Evolutionary conservation across 2,888 invertebrate species (phyloP), one percentile per base, ranked within the genome.

Genomic region (Kuschelorhynchus macadamiae): DNA sequence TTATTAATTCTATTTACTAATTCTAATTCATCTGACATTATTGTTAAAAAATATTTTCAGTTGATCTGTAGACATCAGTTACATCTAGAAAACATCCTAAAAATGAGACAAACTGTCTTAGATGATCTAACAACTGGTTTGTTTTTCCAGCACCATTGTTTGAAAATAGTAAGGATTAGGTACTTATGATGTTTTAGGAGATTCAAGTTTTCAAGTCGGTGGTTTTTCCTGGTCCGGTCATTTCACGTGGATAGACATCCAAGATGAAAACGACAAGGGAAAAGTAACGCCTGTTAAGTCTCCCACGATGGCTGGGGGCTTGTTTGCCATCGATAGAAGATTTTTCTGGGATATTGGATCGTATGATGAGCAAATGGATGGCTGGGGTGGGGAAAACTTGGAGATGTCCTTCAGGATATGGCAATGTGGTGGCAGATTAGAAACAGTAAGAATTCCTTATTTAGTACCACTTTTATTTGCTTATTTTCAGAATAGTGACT

Each of bases 301-400:
- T 0, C 98, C 98, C 0, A 98, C 98, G 0, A 71, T 71, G 71
- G 71, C 71, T 2, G 71, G 98, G 0, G 98, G 98, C 0, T 83
- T 98, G 65, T 96, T 98, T 85, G 98, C 97, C 0, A 96, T 97
- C 56, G 91, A 95, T 76, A 88, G 95, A 56, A 88, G 92, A 57
- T 98, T 95, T 85, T 98, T 97, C 85, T 98, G 97, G 94, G 93
- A 97, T 83, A 81, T 84, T 2, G 96, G 96, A n/a, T 93, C 95
- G 2, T 98, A 98, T 81, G 98, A 98, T 81, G 92, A 94, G 75
- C 95, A 92, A 72, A 98, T 98, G 98, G 95, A 96, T 71, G 95
- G 96, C 72, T 96, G 97, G 96, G 97, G 97, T 41, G 97, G 97
- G 0, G 98, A 98, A 86, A 98, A 98, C 85, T 87, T 98, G 30